Percentiles rank a stretch among this genome's conserved stretches.
phyloP scores from a whole-genome alignment of 2,888 invertebrate species.

The Aleiodes testaceus region DNA sequence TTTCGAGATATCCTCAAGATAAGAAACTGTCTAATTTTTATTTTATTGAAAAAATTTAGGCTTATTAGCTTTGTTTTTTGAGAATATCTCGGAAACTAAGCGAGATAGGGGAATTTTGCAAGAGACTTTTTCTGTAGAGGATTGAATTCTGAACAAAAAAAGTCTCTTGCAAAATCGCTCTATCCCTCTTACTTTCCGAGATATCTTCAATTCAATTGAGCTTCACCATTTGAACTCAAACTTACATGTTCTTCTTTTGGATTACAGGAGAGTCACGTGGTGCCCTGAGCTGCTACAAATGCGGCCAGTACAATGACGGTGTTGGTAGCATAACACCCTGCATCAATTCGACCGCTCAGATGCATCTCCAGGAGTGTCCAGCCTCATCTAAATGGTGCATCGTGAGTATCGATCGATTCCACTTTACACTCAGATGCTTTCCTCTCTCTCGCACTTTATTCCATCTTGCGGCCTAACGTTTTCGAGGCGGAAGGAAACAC shows the following conservation, averaged over 20 bases:
- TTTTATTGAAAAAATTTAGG: too few relatives aligned
- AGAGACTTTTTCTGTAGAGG: too few relatives aligned
- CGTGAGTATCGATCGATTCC: slow-evolving; percentile 76
- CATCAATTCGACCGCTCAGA: slow-evolving; percentile 81
- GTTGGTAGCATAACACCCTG: slow-evolving; percentile 90
- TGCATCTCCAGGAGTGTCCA: slow-evolving; percentile 82
- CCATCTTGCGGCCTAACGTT: background rate
- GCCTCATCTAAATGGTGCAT: slow-evolving; percentile 81
- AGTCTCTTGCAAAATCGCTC: too few relatives aligned
- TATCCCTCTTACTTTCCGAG: too few relatives aligned
- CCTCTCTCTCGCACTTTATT: background rate
- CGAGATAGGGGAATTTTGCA: too few relatives aligned
- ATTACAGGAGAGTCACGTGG: slow-evolving; percentile 71
- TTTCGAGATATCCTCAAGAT: too few relatives aligned
- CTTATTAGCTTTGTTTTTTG: too few relatives aligned
- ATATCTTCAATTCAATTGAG: too few relatives aligned
- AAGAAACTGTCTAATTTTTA: too few relatives aligned
- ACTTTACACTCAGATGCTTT: background rate
- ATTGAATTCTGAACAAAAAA: too few relatives aligned
- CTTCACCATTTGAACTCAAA: background rate
- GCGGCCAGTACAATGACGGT: slow-evolving; percentile 89
- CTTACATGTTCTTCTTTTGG: background rate
- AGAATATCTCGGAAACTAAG: too few relatives aligned
- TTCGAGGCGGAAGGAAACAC: background rate
- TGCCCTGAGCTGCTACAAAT: slow-evolving; percentile 81